Evolutionary conservation across 2,888 invertebrate genomes (phyloP).

Genomic region (Aspidiotus rigidus): DNA sequence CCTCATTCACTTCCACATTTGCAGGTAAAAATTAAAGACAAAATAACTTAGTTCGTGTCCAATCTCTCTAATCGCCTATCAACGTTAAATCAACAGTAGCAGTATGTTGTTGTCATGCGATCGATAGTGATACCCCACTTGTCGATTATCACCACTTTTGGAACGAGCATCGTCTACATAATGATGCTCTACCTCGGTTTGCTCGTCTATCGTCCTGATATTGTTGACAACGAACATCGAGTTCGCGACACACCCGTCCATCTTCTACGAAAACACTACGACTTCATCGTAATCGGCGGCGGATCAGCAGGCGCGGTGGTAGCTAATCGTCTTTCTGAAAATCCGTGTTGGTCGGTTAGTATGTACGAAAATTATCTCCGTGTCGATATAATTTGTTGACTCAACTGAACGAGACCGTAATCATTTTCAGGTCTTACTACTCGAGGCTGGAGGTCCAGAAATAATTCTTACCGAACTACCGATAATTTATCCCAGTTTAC

Average conservation of each 20-base stretch:
- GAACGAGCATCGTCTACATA: constrained; percentile 57
- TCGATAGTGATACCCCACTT: neutral
- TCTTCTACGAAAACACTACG: constrained; percentile 55
- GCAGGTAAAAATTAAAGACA: no score
- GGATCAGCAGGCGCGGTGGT: constrained; percentile 74
- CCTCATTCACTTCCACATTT: no score
- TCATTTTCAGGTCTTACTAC: constrained; percentile 49
- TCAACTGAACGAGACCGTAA: no score
- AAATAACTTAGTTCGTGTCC: no score
- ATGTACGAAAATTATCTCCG: neutral
- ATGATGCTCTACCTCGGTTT: constrained; percentile 57
- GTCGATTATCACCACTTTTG: constrained; percentile 50
- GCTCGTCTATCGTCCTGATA: constrained; percentile 57
- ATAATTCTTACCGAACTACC: constrained; percentile 64
- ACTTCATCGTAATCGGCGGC: constrained; percentile 70
- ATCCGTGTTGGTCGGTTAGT: constrained; percentile 52
- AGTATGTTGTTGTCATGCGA: no score
- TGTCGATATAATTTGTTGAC: neutral
- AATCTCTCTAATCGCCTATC: no score
- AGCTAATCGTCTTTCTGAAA: constrained; percentile 67
- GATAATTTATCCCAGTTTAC: constrained; percentile 58
- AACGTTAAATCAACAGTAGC: no score
- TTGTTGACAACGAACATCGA: constrained; percentile 57
- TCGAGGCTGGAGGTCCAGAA: constrained; percentile 73
- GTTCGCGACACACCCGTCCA: constrained; percentile 50